phyloP scores from a whole-genome alignment of 2,888 invertebrate genomes.

The Mythimna impura region DNA sequence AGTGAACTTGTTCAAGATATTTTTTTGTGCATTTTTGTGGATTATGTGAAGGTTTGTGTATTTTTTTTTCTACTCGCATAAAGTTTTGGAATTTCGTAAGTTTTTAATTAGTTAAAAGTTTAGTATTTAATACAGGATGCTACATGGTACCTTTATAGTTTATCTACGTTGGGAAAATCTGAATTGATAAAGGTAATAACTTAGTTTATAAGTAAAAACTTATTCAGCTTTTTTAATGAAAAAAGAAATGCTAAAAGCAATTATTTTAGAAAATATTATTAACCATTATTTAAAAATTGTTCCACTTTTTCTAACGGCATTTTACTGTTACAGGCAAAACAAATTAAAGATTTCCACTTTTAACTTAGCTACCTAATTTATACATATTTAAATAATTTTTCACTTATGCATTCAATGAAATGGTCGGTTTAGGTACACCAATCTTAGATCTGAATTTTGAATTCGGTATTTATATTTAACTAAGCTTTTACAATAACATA shows the following conservation, averaged over 20 bases:
- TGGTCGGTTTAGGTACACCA: too few species aligned
- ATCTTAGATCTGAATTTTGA: too few species aligned
- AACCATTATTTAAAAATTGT: too few species aligned
- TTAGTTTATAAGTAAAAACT: constrained; percentile 55
- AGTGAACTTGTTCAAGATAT: constrained; percentile 63
- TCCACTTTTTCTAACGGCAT: too few species aligned
- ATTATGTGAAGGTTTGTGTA: constrained; percentile 76
- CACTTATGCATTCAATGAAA: background rate
- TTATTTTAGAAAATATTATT: too few species aligned
- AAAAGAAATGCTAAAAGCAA: background rate
- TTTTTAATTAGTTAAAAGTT: constrained; percentile 34
- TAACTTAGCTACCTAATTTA: too few species aligned
- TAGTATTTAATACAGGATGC: constrained; percentile 41
- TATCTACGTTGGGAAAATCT: constrained; percentile 59
- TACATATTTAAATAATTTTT: too few species aligned
- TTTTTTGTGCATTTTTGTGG: constrained; percentile 67
- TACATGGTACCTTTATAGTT: constrained; percentile 53
- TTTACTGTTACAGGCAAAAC: too few species aligned
- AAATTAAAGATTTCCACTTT: too few species aligned
- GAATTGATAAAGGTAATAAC: constrained; percentile 71
- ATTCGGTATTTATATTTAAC: background rate
- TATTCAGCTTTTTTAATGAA: constrained; percentile 65
- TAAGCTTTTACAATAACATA: background rate
- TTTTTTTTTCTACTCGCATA: constrained; percentile 30
- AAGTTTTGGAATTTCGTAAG: constrained; percentile 47